Evolutionary conservation across 2,888 invertebrate genomes (phyloP).

Genomic region (Orchesellides sinensis): DNA sequence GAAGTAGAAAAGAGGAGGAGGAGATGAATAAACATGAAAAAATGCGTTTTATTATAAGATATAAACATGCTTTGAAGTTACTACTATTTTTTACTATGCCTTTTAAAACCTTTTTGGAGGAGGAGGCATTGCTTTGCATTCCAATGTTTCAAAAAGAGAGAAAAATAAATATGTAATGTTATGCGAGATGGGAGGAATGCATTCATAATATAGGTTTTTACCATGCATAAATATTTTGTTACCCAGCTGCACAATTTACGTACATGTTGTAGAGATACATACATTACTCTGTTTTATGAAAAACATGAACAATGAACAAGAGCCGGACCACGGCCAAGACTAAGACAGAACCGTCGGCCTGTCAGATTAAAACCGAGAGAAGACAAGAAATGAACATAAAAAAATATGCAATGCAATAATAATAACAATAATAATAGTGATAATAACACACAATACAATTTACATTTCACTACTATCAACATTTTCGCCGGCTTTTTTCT

Average conservation of each 20-base stretch:
- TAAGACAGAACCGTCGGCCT: conserved; percentile 6
- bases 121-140: too few species aligned
- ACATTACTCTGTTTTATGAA: too few species aligned
- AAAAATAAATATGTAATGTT: too few species aligned
- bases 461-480: background rate
- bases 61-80: background rate
- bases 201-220: too few species aligned
- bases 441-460: too few species aligned
- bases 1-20: conserved; percentile 32
- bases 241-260: too few species aligned
- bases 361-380: too few species aligned
- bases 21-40: conserved; percentile 14
- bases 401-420: too few species aligned
- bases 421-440: background rate
- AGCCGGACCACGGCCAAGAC: too few species aligned
- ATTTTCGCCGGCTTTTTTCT: background rate
- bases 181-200: conserved; percentile 63
- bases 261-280: too few species aligned
- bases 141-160: conserved; percentile 53
- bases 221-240: conserved; percentile 15
- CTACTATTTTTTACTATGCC: background rate
- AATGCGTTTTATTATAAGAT: background rate
- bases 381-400: too few species aligned
- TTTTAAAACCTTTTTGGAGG: background rate
- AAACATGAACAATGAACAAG: too few species aligned